Conservation (phyloP, 2,888 invertebrate species). For the Ctenicera cuprea region DNA sequence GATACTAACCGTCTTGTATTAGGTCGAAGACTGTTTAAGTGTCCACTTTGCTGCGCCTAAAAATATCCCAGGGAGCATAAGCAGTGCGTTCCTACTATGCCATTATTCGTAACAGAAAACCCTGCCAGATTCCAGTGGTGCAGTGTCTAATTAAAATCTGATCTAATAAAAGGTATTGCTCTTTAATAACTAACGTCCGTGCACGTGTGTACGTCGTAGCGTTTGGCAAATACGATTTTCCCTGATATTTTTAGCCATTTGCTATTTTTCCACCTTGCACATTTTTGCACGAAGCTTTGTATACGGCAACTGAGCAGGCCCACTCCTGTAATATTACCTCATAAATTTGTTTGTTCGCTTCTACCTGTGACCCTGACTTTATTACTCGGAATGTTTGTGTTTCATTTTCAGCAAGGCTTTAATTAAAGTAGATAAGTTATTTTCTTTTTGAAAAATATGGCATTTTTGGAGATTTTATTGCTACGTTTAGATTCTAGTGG, state of each 20-base stretch:
- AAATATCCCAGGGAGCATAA: no score
- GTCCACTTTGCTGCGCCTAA: no score
- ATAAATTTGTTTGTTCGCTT: constrained; percentile 22
- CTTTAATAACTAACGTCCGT: not conserved
- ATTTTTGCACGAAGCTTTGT: not conserved
- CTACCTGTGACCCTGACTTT: not conserved
- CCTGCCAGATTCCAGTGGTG: not conserved
- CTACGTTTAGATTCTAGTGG: not conserved
- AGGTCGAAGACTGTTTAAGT: no score
- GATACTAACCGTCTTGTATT: no score
- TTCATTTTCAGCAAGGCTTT: not conserved
- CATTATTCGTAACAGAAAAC: no score
- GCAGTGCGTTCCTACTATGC: no score
- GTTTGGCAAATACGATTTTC: constrained; percentile 1
- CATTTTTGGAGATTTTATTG: not conserved
- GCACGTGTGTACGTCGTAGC: not conserved
- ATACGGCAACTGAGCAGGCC: not conserved
- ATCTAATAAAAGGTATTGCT: not conserved
- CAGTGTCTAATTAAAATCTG: not conserved
- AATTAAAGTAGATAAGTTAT: constrained; percentile 10
- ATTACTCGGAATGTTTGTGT: constrained; percentile 1
- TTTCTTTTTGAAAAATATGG: not conserved
- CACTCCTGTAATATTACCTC: not conserved
- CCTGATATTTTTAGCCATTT: not conserved
- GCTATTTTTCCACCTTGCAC: not conserved